Conservation (phyloP, 2,113 vertebrate species). For the Haemorhous mexicanus region DNA sequence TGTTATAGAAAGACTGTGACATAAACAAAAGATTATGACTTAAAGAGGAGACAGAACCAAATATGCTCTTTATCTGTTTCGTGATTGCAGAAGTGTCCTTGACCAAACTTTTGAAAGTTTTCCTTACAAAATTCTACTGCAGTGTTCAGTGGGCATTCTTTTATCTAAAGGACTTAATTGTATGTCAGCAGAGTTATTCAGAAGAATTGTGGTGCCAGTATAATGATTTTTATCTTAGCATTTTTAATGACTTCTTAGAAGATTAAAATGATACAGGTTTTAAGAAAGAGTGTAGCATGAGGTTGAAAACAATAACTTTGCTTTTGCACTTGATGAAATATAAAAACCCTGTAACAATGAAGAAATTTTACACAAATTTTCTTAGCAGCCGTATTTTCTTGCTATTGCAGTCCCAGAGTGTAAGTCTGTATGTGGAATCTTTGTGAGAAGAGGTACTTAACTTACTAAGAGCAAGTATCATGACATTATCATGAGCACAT, state of each 20-base stretch:
- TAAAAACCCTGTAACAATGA: not conserved
- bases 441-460: not conserved
- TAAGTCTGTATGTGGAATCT: not conserved
- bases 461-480: not conserved
- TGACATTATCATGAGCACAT: not conserved
- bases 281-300: not conserved
- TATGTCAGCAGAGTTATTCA: not conserved
- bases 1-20: not conserved
- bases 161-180: not conserved
- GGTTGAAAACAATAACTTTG: not conserved
- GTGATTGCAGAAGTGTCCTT: not conserved
- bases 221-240: not conserved
- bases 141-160: not conserved
- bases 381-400: not conserved
- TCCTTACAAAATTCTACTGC: not conserved
- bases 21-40: not conserved
- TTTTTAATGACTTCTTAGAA: not conserved
- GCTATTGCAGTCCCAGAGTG: not conserved
- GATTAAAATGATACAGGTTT: not conserved
- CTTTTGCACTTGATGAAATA: not conserved
- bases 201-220: not conserved
- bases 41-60: not conserved
- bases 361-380: not conserved
- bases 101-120: not conserved
- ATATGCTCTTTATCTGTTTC: not conserved